A percentile compares a stretch with the other conserved stretches of the same genome.
Evolutionary conservation across 2,113 vertebrate species (phyloP).

Genomic region (Nycticebus coucang): DNA sequence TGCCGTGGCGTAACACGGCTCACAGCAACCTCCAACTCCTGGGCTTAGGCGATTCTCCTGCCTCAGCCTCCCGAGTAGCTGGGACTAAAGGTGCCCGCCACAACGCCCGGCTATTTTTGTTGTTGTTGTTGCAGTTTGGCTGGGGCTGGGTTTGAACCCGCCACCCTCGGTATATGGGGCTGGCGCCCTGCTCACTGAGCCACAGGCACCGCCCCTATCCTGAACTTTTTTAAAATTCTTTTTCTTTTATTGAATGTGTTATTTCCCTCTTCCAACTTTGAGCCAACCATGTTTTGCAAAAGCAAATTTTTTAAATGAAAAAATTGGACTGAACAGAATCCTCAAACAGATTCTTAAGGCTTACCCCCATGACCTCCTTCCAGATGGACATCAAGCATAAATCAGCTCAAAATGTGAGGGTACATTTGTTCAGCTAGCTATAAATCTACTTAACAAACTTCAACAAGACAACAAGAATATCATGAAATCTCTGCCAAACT

Average conservation of each 20-base stretch:
- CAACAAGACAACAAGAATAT: conserved; percentile 33
- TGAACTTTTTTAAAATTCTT: neutral
- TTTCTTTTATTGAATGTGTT: neutral
- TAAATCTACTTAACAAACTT: conserved; percentile 34
- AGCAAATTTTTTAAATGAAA: conserved; percentile 41
- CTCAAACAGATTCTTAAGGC: conserved; percentile 38
- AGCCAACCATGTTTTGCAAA: conserved; percentile 16
- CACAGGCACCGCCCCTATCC: too few species aligned
- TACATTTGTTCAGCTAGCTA: conserved; percentile 50
- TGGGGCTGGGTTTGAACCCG: too few species aligned
- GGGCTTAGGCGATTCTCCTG: too few species aligned
- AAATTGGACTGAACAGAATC: neutral
- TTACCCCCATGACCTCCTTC: conserved; percentile 24
- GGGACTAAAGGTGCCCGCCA: too few species aligned
- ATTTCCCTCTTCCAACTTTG: neutral
- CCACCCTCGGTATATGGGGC: too few species aligned
- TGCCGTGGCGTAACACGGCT: too few species aligned
- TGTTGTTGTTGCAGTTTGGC: too few species aligned
- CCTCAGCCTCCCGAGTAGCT: too few species aligned
- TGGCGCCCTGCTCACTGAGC: too few species aligned
- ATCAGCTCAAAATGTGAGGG: conserved; percentile 50
- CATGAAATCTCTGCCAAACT: conserved; percentile 34
- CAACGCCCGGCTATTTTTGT: too few species aligned
- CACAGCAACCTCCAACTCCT: too few species aligned
- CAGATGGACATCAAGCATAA: conserved; percentile 12